phyloP scores from a whole-genome alignment of 2,888 invertebrate species.

The Liodrosophila aerea region DNA sequence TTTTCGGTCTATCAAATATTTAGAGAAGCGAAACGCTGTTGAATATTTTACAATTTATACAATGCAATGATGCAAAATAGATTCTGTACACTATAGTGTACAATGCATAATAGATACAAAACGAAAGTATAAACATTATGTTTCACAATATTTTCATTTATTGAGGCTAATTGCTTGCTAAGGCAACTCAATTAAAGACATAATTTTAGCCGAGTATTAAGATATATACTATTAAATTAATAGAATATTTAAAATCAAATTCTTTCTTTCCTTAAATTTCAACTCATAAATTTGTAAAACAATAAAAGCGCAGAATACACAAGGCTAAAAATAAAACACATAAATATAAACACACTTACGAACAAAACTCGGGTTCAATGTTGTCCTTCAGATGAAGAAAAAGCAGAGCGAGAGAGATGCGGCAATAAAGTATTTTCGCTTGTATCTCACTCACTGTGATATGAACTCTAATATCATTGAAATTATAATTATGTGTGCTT shows the following conservation, averaged over 20 bases:
- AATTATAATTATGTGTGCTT: conserved; percentile 76
- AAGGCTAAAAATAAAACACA: conserved; percentile 23
- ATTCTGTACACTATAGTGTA: conserved; percentile 39
- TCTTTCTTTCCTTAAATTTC: conserved; percentile 4
- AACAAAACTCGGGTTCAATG: no score
- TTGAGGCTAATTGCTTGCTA: no score
- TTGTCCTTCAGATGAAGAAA: neutral
- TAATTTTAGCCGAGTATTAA: no score
- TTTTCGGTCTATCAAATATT: conserved; percentile 49
- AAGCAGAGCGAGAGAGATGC: neutral
- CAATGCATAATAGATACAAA: neutral
- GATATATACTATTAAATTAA: neutral
- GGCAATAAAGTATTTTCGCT: conserved; percentile 25
- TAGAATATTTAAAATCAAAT: neutral
- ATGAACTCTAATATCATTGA: conserved; percentile 65
- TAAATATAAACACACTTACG: conserved; percentile 2
- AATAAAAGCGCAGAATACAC: conserved; percentile 36
- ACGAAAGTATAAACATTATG: neutral
- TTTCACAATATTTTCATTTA: no score
- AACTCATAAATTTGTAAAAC: neutral
- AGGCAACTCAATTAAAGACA: no score
- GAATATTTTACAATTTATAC: conserved; percentile 40
- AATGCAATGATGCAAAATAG: conserved; percentile 13
- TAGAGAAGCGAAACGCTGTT: conserved; percentile 36
- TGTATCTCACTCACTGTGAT: conserved; percentile 2